Conservation (phyloP, 1,140 invertebrate genomes). For the Dendrolimus punctatus region DNA sequence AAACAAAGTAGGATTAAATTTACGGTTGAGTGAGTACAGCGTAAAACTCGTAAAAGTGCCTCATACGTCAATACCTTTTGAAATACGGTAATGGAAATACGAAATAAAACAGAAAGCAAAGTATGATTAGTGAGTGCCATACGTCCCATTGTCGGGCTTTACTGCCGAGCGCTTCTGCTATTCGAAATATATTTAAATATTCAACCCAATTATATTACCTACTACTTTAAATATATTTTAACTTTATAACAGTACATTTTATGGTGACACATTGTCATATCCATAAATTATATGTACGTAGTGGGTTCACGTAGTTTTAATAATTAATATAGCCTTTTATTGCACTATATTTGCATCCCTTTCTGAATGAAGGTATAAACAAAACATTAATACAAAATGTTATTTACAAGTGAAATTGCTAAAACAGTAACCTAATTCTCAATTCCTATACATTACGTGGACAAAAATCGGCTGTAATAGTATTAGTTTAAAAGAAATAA, state of each 20-base stretch:
- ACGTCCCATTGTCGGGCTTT: conserved; percentile 60
- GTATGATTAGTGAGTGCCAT: conserved; percentile 66
- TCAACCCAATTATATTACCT: conserved; percentile 10
- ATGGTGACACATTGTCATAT: not conserved
- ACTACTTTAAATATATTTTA: not conserved
- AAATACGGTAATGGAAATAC: conserved; percentile 70
- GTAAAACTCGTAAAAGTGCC: conserved; percentile 65
- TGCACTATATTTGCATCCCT: no score
- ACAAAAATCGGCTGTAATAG: no score
- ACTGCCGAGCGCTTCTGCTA: conserved; percentile 40
- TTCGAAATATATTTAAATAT: conserved; percentile 47
- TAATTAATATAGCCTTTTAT: no score
- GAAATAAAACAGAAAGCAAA: conserved; percentile 70
- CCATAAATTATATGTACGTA: not conserved
- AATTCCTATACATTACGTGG: no score
- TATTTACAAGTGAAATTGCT: no score
- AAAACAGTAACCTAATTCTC: no score
- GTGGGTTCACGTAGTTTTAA: no score
- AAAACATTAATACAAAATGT: no score
- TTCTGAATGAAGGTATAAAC: no score
- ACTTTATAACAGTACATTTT: not conserved
- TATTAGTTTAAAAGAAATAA: no score
- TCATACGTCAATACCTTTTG: conserved; percentile 69
- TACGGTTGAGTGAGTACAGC: conserved; percentile 32
- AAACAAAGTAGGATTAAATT: conserved; percentile 41